Evolutionary conservation across 2,797 vertebrate genomes (phyloP), one percentile per base, ranked within the genome.

Genomic region (Platalea minor): DNA sequence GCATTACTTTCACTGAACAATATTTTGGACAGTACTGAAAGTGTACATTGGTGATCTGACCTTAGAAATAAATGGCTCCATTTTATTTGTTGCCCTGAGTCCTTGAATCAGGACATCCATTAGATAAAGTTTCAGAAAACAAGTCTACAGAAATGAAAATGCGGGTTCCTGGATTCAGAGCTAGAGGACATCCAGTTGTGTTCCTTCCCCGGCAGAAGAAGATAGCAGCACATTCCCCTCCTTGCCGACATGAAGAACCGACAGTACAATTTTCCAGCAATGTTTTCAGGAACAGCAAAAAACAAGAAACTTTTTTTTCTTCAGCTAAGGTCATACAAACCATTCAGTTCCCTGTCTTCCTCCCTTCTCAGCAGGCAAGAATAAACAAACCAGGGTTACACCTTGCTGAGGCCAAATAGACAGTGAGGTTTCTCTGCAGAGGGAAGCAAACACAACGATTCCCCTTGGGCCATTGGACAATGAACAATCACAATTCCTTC

Each of bases 381-480:
- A 35, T 26, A 85, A 95, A 89, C 17, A 69, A 82, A 46, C 4
- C 16, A 35, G 13, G 28, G 41, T 46, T 70, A 64, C 79, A 81
- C 35, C 25, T 43, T 57, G 37, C 73, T 29, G 35, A 78, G n/a
- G 35, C 26, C 51, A 39, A 81, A 88, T 2, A 57, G 11, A 28
- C 13, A 70, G 18, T 6, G 20, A 1, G 1, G 11, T 43, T 79
- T 75, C 74, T 79, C 60, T 28, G 10, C 28, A 68, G 54, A 29
- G 10, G 13, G 46, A 81, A 73, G 74, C 31, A 72, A 84, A 60
- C 33, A 35, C 4, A 13, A 11, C 0, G 0, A 68, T 54, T 75
- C 37, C 70, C 48, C 33, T 39, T 0, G 1, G 51, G 56, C 23
- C 17, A 10, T 14, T 0, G 2, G 48, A 85, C 51, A 59, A 68